These are phyloP conservation scores for Hypsibius dujardini DNA, from an alignment of 1,140 invertebrate species.

Conservation along the genomic window DNA sequence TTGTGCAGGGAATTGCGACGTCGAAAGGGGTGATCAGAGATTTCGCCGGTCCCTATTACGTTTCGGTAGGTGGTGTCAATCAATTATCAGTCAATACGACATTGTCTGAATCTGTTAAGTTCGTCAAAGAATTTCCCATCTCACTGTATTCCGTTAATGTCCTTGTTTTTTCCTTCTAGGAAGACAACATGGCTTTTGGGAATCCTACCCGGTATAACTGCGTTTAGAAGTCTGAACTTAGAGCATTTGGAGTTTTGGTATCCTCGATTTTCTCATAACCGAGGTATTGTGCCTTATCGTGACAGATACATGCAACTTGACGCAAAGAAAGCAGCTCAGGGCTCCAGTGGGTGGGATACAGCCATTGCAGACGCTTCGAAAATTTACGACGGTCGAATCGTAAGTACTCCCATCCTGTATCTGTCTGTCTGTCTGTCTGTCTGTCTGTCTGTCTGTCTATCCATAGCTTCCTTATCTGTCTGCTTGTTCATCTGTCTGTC, in stretches of 20 bases:
- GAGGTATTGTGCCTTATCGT: conserved; percentile 17
- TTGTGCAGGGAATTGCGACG: conserved; percentile 83
- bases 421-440: too few species aligned
- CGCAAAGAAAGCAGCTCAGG: conserved; percentile 49
- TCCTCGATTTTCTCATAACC: too few species aligned
- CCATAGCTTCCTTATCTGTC: too few species aligned
- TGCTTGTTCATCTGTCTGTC: too few species aligned
- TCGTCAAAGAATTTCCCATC: too few species aligned
- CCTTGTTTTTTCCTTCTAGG: conserved; percentile 32
- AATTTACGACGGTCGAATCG: conserved; percentile 75
- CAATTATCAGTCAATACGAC: conserved; percentile 4
- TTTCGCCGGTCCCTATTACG: conserved; percentile 89
- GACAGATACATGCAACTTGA: conserved; percentile 53
- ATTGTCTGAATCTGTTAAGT: too few species aligned
- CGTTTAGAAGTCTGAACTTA: too few species aligned
- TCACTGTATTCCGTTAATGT: conserved; percentile 18
- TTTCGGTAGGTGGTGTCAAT: conserved; percentile 42
- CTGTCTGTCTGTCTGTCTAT: too few species aligned
- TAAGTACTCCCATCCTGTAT: conserved; percentile 37
- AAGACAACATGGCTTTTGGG: conserved; percentile 95
- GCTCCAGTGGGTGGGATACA: conserved; percentile 60
- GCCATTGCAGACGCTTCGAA: conserved; percentile 73
- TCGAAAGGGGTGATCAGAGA: conserved; percentile 82
- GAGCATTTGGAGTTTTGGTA: too few species aligned
- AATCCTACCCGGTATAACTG: conserved; percentile 54